Evolutionary conservation across 64 coral and sea anemone genomes (phyloP).

Genomic region (Trachythela sp.): DNA sequence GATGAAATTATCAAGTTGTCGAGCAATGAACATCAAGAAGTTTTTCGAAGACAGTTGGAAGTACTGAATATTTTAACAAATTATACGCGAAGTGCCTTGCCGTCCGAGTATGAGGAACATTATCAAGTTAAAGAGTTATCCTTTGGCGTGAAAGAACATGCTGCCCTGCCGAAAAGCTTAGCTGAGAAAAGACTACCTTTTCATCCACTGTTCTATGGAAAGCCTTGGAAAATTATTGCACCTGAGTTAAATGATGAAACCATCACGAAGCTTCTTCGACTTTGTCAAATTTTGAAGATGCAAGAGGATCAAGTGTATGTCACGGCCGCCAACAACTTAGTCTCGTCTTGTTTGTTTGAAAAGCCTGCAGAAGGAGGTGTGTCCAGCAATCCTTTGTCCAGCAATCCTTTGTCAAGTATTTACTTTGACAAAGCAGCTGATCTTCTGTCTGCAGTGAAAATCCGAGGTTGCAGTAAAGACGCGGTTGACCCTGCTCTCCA

Average conservation of each 20-base stretch:
- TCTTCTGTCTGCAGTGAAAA: neutral
- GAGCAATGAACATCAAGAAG: neutral
- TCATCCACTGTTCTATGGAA: neutral
- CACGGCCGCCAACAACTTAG: neutral
- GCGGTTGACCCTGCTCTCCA: neutral
- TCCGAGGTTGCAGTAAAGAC: neutral
- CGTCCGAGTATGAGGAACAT: neutral
- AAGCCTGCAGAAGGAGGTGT: neutral
- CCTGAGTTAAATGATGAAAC: neutral
- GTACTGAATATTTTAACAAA: neutral
- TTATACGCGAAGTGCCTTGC: neutral
- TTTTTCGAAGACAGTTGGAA: slow-evolving; percentile 8
- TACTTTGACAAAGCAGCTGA: neutral
- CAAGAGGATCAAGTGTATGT: slow-evolving; percentile 14
- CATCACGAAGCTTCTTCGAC: neutral
- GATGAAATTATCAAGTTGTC: slow-evolving; percentile 8
- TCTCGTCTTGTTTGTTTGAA: neutral
- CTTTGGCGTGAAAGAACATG: neutral
- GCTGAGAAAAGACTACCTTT: neutral
- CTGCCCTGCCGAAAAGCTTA: neutral
- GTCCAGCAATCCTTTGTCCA: no score
- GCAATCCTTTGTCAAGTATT: neutral
- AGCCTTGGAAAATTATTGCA: slow-evolving; percentile 15
- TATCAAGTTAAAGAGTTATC: neutral
- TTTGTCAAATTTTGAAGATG: neutral